Percentiles rank a stretch among this genome's conserved stretches.
These are phyloP conservation scores for Epizoanthus ramosus DNA, from an alignment of 92 coral and sea anemone species.

Conservation along the genomic window DNA sequence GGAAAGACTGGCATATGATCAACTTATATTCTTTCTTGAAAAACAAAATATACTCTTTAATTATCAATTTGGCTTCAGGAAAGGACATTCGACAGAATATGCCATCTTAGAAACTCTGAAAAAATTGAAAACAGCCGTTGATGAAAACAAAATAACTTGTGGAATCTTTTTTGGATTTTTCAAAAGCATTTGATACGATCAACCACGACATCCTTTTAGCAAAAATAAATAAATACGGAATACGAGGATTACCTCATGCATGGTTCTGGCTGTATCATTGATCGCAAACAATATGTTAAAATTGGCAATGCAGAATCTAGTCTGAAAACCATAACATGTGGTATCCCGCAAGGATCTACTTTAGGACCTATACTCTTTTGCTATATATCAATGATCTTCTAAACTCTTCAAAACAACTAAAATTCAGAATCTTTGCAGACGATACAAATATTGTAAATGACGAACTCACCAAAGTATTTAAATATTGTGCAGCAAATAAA, in stretches of 20 bases:
- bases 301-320: slow-evolving; percentile 49
- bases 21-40: slow-evolving; percentile 45
- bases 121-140: slow-evolving; percentile 38
- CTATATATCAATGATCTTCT: too few relatives aligned
- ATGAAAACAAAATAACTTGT: slow-evolving; percentile 31
- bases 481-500: too few relatives aligned
- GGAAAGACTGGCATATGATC: slow-evolving; percentile 66
- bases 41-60: slow-evolving; percentile 47
- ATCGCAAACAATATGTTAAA: slow-evolving; percentile 59
- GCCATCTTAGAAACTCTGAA: slow-evolving; percentile 54
- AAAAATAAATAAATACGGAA: slow-evolving; percentile 34
- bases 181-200: slow-evolving; percentile 59
- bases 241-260: slow-evolving; percentile 33
- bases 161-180: slow-evolving; percentile 53
- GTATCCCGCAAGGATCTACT: slow-evolving; percentile 55
- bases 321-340: slow-evolving; percentile 35
- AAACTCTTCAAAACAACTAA: too few relatives aligned
- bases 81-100: slow-evolving; percentile 67
- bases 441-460: too few relatives aligned
- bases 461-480: too few relatives aligned
- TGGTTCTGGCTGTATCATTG: slow-evolving; percentile 42
- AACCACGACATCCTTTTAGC: slow-evolving; percentile 41
- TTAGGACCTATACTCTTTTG: slow-evolving; percentile 55
- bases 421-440: too few relatives aligned
- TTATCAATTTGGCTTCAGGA: slow-evolving; percentile 68